Conservation (phyloP, 2,797 vertebrate species). For the Brachyalestes nurse region DNA sequence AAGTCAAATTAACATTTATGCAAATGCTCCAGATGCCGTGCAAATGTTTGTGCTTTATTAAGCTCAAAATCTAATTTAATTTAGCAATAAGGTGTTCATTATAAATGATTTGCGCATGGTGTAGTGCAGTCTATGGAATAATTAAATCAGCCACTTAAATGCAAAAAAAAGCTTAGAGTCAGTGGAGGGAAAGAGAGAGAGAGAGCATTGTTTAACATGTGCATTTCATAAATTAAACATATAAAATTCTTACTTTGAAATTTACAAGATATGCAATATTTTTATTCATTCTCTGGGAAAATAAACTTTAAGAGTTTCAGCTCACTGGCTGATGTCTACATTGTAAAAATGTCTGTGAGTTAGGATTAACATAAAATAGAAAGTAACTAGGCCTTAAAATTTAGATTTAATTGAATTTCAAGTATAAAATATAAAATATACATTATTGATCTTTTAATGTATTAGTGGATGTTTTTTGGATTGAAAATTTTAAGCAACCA, state of each 20-base stretch:
- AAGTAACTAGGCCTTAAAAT: not conserved
- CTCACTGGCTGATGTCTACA: constrained; percentile 14
- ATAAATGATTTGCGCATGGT: constrained; percentile 43
- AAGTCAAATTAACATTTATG: constrained; percentile 57
- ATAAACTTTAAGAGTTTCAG: constrained; percentile 30
- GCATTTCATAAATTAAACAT: constrained; percentile 34
- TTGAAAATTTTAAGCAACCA: not conserved
- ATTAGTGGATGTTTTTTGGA: not conserved
- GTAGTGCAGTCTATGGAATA: constrained; percentile 48
- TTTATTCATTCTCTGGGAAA: constrained; percentile 20
- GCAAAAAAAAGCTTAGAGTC: not conserved
- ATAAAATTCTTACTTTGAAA: constrained; percentile 18
- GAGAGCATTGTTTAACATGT: not conserved
- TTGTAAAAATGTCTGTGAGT: no score
- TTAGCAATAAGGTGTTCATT: constrained; percentile 56
- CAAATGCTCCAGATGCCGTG: constrained; percentile 47
- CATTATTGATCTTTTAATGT: not conserved
- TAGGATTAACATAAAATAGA: no score
- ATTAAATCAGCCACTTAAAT: constrained; percentile 54
- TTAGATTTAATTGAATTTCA: not conserved
- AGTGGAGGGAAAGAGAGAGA: not conserved
- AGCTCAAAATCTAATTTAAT: constrained; percentile 55
- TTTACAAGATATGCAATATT: not conserved
- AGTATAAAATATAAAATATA: not conserved
- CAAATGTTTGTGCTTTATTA: constrained; percentile 56